A percentile compares a stretch with the other conserved stretches of the same genome.
Evolutionary conservation across 2,113 vertebrate species (phyloP).

Genomic region (Shinisaurus crocodilurus): DNA sequence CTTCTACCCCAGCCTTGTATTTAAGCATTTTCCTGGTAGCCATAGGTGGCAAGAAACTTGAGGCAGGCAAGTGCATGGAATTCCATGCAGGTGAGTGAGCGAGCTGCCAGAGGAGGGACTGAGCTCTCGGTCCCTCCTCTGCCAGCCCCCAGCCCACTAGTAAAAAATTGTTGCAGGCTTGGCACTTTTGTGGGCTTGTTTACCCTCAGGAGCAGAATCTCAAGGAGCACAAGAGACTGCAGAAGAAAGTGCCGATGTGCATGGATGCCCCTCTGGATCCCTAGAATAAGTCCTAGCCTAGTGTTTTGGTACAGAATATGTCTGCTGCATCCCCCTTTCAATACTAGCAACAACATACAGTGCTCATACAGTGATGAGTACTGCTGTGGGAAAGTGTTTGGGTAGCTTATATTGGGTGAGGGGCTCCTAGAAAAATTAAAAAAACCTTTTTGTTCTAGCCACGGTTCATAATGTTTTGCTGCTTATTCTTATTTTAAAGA

Average conservation of each 20-base stretch:
- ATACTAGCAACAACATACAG: neutral
- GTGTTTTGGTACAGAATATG: neutral
- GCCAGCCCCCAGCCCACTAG: neutral
- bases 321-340: neutral
- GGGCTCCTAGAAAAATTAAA: neutral
- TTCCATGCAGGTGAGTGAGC: neutral
- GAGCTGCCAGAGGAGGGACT: neutral
- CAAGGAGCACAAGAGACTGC: neutral
- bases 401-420: neutral
- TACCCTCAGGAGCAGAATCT: neutral
- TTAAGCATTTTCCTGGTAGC: neutral
- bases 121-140: neutral
- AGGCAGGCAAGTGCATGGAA: neutral
- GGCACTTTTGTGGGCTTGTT: neutral
- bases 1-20: neutral
- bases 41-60: neutral
- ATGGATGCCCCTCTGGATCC: neutral
- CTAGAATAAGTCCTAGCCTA: neutral
- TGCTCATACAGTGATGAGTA: neutral
- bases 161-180: neutral
- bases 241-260: neutral
- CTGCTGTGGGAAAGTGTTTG: neutral
- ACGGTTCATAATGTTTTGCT: neutral
- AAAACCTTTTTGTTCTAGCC: neutral
- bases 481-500: constrained; percentile 72